A percentile compares a stretch with the other conserved stretches of the same genome.
Conservation (phyloP, 2,888 invertebrate species). For the Zaprionus bogoriensis region DNA sequence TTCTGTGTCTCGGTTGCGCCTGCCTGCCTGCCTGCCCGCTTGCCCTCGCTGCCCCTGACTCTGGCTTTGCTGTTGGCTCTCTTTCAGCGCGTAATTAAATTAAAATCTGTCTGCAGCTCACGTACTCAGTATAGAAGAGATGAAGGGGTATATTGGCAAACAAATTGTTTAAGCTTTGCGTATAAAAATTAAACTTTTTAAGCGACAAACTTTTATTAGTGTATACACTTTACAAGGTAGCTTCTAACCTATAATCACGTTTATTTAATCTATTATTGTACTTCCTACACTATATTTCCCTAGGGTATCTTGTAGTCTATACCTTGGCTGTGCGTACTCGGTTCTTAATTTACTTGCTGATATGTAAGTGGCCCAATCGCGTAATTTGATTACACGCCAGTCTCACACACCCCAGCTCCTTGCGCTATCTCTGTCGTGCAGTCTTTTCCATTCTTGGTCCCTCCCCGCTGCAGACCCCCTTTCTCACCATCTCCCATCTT, state of each 20-base stretch:
- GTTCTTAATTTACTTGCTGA: constrained; percentile 19
- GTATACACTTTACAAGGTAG: constrained; percentile 5
- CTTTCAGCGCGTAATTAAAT: constrained; percentile 30
- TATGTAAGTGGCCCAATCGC: constrained; percentile 26
- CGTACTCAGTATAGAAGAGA: not conserved
- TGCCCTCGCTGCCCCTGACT: not conserved
- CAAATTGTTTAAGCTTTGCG: not conserved
- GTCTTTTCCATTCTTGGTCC: not conserved
- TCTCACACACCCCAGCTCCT: constrained; percentile 5
- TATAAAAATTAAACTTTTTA: not conserved
- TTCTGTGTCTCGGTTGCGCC: constrained; percentile 3
- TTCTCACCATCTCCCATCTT: no score
- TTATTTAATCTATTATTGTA: not conserved
- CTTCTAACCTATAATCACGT: not conserved
- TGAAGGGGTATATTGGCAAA: not conserved
- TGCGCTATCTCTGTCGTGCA: constrained; percentile 5
- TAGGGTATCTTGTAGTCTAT: not conserved
- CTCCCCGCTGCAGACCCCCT: no score
- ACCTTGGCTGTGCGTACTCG: not conserved
- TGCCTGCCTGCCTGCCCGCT: not conserved
- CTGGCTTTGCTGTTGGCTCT: constrained; percentile 5
- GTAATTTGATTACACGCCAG: constrained; percentile 39
- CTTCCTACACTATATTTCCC: not conserved
- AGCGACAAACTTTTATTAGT: not conserved
- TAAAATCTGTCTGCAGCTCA: constrained; percentile 32